Conservation (phyloP, 2,113 vertebrate species). For the Petrocephalus microphthalmus region DNA sequence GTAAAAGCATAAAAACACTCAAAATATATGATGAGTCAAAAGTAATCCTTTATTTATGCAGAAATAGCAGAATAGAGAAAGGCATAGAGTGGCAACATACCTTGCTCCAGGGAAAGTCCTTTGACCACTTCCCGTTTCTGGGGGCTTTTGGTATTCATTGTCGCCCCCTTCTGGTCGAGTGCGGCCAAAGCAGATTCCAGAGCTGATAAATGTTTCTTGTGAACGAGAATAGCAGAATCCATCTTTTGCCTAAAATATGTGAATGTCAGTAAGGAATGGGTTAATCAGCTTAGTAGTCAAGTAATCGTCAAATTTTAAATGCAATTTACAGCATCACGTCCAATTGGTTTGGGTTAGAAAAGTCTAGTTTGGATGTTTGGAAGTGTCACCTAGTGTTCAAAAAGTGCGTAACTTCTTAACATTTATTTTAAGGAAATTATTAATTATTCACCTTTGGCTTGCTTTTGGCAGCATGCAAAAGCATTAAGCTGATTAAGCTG, state of each 20-base stretch:
- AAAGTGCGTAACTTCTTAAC: not conserved
- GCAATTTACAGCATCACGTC: not conserved
- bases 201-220: constrained; percentile 56
- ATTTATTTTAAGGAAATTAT: not conserved
- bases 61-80: not conserved
- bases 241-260: constrained; percentile 48
- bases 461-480: not conserved
- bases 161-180: constrained; percentile 7
- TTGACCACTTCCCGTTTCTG: not conserved
- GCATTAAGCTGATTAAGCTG: not conserved
- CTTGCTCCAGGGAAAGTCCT: constrained; percentile 48
- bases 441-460: not conserved
- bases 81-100: constrained; percentile 30
- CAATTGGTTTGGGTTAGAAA: not conserved
- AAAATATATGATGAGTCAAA: not conserved
- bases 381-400: not conserved
- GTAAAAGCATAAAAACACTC: not conserved
- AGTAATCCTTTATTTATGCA: not conserved
- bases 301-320: not conserved
- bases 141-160: not conserved
- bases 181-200: constrained; percentile 48
- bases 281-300: not conserved
- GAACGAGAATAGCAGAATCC: constrained; percentile 48
- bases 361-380: not conserved
- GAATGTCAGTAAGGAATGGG: not conserved